These are phyloP conservation scores for Sinodicranocentrus sp. DNA, from an alignment of 2,888 invertebrate species.

Conservation along the genomic window DNA sequence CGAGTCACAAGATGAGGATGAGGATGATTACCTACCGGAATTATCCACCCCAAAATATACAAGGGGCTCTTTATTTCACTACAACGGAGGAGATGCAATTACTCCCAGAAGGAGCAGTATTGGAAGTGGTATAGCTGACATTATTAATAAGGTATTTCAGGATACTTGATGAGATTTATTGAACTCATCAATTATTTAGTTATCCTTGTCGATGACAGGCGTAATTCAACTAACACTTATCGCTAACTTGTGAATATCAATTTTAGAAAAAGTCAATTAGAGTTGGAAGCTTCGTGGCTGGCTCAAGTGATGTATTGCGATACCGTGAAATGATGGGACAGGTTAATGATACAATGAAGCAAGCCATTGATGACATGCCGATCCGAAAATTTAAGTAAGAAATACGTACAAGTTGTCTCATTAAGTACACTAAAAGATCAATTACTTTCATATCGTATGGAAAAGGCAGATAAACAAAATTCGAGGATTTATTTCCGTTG, in stretches of 20 bases:
- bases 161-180: too few species aligned
- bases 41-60: slow-evolving; percentile 14
- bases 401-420: slow-evolving; percentile 35
- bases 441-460: too few species aligned
- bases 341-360: slow-evolving; percentile 88
- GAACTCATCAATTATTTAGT: too few species aligned
- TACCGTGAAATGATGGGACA: slow-evolving; percentile 76
- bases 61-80: neutral
- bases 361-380: slow-evolving; percentile 90
- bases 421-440: too few species aligned
- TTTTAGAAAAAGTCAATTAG: slow-evolving; percentile 66
- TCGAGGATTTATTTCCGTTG: slow-evolving; percentile 7
- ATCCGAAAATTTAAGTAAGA: slow-evolving; percentile 87
- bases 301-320: slow-evolving; percentile 58
- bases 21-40: slow-evolving; percentile 24
- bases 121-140: slow-evolving; percentile 25
- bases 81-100: slow-evolving; percentile 31
- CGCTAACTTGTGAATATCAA: too few species aligned
- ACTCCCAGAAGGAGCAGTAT: slow-evolving; percentile 39
- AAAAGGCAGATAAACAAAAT: too few species aligned
- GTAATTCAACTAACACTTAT: too few species aligned
- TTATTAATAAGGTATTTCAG: slow-evolving; percentile 20
- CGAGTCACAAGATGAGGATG: slow-evolving; percentile 40
- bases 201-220: too few species aligned
- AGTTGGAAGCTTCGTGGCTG: slow-evolving; percentile 46